Conservation (phyloP, 2,113 vertebrate species). For the Neolamprologus modestus region DNA sequence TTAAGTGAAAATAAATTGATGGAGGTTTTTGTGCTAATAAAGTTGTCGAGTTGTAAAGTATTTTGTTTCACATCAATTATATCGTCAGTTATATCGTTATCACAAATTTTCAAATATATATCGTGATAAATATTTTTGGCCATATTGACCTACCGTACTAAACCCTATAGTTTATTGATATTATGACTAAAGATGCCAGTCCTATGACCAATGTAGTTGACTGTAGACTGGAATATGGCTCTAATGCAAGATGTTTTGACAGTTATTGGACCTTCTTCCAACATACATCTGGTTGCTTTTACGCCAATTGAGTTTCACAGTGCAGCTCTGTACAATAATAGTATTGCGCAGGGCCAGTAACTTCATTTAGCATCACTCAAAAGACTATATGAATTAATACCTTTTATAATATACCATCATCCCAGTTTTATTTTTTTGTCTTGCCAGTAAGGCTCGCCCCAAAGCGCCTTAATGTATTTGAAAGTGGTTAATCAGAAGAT, state of each 20-base stretch:
- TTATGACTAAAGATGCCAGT: neutral
- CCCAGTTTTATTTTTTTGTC: conserved; percentile 28
- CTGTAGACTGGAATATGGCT: neutral
- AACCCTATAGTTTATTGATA: neutral
- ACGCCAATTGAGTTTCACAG: conserved; percentile 38
- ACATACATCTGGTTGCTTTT: conserved; percentile 24
- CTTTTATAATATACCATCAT: neutral
- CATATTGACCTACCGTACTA: neutral
- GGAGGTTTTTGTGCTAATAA: neutral
- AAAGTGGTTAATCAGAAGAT: neutral
- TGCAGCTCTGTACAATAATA: conserved; percentile 13
- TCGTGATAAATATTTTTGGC: neutral
- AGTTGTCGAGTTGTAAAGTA: neutral
- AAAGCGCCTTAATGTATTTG: neutral
- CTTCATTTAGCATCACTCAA: conserved; percentile 28
- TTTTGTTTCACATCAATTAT: neutral
- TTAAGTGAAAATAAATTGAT: neutral
- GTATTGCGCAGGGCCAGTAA: conserved; percentile 8
- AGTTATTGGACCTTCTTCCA: conserved; percentile 28
- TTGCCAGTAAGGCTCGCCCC: neutral
- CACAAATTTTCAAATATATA: neutral
- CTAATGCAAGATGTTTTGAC: neutral
- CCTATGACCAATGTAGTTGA: neutral
- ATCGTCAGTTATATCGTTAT: neutral
- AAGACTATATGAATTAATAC: conserved; percentile 5